Conservation (phyloP, 2,888 invertebrate genomes). For the Onchidella celtica region DNA sequence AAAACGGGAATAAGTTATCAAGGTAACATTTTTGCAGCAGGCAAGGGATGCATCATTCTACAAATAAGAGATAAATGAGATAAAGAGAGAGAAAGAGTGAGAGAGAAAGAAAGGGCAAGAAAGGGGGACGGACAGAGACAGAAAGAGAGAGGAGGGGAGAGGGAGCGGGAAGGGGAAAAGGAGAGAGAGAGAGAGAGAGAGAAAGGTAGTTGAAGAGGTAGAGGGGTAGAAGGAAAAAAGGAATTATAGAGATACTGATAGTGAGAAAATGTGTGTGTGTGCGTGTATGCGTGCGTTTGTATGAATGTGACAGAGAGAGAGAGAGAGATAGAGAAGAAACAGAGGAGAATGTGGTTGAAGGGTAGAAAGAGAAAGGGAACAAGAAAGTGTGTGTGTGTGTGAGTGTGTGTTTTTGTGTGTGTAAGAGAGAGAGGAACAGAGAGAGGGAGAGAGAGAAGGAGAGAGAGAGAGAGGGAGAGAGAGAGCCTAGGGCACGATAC, state of each 20-base stretch:
- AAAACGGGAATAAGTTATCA: no score
- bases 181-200: background rate
- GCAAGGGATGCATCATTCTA: no score
- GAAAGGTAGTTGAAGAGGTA: background rate
- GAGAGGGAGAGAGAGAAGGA: background rate
- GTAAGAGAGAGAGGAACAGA: no score
- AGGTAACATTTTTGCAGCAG: no score
- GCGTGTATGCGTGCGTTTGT: background rate
- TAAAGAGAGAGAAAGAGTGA: no score
- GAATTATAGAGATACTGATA: background rate
- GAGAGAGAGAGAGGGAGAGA: background rate
- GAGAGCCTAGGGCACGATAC: no score
- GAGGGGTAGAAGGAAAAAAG: background rate
- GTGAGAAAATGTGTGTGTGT: background rate
- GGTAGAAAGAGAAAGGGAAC: background rate
- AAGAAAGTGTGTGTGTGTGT: background rate
- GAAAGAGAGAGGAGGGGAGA: background rate
- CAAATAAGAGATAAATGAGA: no score
- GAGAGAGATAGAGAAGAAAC: background rate
- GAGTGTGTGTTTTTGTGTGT: no score
- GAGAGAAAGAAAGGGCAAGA: no score
- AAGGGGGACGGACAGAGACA: background rate
- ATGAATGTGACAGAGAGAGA: background rate
- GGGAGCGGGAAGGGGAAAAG: background rate
- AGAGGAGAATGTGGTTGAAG: background rate